Base-by-base conservation (phyloP, 2,113 vertebrate genomes). In the Gadus macrocephalus region DNA sequence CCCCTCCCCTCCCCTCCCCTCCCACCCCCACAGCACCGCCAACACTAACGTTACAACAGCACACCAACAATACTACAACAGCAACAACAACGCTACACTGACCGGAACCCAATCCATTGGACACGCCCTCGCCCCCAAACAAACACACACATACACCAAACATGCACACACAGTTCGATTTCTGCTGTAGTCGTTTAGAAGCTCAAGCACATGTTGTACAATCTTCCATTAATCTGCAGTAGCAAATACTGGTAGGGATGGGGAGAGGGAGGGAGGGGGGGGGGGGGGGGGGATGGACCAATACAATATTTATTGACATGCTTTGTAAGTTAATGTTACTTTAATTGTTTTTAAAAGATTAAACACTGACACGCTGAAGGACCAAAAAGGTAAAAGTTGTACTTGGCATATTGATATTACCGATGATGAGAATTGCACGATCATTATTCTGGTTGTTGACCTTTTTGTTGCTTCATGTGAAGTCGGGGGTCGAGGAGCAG, bases 131-230 rank as follows among this genome's bases (percentile, higher is more conserved):
- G 1, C 31, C 31, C 31, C 31, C 31, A 35, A 35, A 49, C 11
- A 49, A 49, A 9, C 42, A 49, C 42, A 49, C 9, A 49, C 42
- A 9, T 49, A 49, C 42, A 14, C 8, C 42, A 49, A 49, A 61
- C 74, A 73, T 66, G 56, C 55, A 20, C 67, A 82, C 85, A 85
- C 85, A 81, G 68, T 86, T 20, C 85, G 87, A 88, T 88, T 89
- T 88, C 88, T 82, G 85, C 80, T 83, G 83, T 88, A 89, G 81
- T 89, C 87, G 66, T 69, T 84, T 76, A 49, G 42, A 89, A 88
- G 81, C 86, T 88, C 82, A 78, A 90, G 78, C 85, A 89, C 91
- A 90, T 75, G 84, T 91, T 91, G 89, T 86, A 87, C 87, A 91
- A 76, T 63, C 81, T 49, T 87, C 86, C 83, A 77, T 88, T 17